Evolutionary conservation across 2,113 vertebrate species (phyloP), one percentile per base, ranked within the genome.

Genomic region (Leptosomus discolor): DNA sequence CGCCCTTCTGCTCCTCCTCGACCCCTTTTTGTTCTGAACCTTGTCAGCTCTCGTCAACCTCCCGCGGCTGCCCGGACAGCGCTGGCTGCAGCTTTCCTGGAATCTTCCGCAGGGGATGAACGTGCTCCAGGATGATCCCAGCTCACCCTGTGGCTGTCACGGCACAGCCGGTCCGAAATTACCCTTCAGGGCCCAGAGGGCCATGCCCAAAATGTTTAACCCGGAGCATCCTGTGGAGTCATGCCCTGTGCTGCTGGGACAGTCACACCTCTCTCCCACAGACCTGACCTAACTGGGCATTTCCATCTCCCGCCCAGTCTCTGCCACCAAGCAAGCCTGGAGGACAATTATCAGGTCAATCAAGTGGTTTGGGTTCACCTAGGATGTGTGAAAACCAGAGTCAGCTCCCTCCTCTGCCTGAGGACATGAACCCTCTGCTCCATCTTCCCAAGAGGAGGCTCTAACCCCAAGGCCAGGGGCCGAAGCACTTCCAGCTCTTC

Each of bases 11-110:
- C 19, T 23, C 17, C 45, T 50, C 50, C 79, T 27, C 10, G 30
- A 30, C 5, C 15, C 21, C 11, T n/a, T 56, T 76, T 67, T 34
- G 11, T 24, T 8, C 32, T 50, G 34, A 79, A 45, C 4, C 4
- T 51, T 12, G 10, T 43, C 79, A 65, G 43, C n/a, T 68, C 58
- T 36, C 3, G 0, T 11, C 43, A 53, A 0, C 37, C 43, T 58
- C 63, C 18, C 8, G 3, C 1, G 0, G 37, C 64, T 22, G 27
- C 53, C 16, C 32, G 27, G 24, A 6, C 46, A 74, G 45, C 4
- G 3, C 54, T 61, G 54, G 17, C 39, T 65, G 34, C 53, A 65
- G 81, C 56, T 71, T 78, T 67, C 56, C 15, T 12, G 61, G 45
- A 48, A 36, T 15, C 3, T 27, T 50, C 58, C 32, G 34, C 48